These are phyloP conservation scores for Sebastes jordani DNA, from an alignment of 2,797 vertebrate species.

Conservation along the genomic window DNA sequence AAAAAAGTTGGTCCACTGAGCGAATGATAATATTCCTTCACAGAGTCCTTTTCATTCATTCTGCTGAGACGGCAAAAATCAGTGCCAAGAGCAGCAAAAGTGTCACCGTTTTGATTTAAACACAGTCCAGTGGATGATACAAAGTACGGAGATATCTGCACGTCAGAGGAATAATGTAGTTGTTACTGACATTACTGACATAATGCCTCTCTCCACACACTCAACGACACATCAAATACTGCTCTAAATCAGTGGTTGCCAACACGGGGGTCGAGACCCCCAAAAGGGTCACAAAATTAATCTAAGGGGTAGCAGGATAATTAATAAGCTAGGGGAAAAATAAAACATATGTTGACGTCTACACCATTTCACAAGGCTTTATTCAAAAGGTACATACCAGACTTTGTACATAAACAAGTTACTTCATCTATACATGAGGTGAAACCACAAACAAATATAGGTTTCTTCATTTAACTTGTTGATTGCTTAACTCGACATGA, in stretches of 20 bases:
- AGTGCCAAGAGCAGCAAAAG: constrained; percentile 5
- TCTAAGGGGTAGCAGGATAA: neutral
- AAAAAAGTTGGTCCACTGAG: constrained; percentile 29
- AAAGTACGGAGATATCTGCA: neutral
- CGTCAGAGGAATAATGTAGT: neutral
- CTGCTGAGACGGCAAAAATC: constrained; percentile 40
- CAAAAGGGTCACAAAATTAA: neutral
- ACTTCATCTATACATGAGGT: neutral
- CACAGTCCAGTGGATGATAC: constrained; percentile 14
- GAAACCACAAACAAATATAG: neutral
- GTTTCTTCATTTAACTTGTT: neutral
- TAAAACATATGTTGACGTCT: neutral
- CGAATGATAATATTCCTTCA: constrained; percentile 26
- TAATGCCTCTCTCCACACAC: neutral
- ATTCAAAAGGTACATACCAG: neutral
- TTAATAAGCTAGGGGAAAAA: neutral
- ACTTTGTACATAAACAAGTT: neutral
- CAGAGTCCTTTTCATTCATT: constrained; percentile 27
- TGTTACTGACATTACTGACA: neutral
- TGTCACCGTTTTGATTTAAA: constrained; percentile 41
- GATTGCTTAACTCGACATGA: neutral
- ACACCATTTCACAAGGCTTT: neutral
- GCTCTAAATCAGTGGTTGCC: neutral
- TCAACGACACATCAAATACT: neutral
- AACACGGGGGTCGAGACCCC: neutral